These are phyloP conservation scores for Strigamia crassipes DNA, from an alignment of 2,888 invertebrate genomes.

Conservation along the genomic window DNA sequence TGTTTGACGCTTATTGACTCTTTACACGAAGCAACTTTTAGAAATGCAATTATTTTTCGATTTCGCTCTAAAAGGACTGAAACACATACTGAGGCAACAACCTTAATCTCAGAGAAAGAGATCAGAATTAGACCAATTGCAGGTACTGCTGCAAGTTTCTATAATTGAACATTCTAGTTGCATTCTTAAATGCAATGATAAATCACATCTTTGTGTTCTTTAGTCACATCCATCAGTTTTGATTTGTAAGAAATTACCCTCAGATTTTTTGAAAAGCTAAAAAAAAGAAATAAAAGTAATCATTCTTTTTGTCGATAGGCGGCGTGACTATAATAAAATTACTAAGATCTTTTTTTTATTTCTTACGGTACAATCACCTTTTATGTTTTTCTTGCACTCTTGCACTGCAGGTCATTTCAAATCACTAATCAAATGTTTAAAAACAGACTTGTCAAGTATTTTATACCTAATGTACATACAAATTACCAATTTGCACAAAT, in stretches of 20 bases:
- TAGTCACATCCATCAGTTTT: neutral
- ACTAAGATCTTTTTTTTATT: neutral
- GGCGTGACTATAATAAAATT: neutral
- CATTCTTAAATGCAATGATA: conserved; percentile 6
- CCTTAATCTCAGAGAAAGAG: neutral
- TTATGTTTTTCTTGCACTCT: conserved; percentile 8
- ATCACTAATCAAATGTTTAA: conserved; percentile 18
- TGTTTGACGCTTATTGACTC: conserved; percentile 1
- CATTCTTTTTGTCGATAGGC: neutral
- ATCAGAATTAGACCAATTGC: conserved; percentile 19
- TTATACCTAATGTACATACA: neutral
- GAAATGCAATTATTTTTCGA: conserved; percentile 17
- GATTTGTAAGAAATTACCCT: neutral
- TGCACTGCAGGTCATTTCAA: conserved; percentile 14
- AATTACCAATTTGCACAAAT: neutral
- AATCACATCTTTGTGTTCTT: neutral
- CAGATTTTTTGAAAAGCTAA: neutral
- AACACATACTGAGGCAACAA: conserved; percentile 1
- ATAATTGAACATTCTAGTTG: neutral
- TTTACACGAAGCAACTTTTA: conserved; percentile 30
- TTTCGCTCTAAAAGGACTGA: neutral
- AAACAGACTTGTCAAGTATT: conserved; percentile 11
- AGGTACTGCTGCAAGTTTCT: neutral
- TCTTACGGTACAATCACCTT: neutral
- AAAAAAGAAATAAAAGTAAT: neutral